A percentile compares a stretch with the other conserved stretches of the same genome.
These are phyloP conservation scores for Lucifuga dentata DNA, from an alignment of 2,113 vertebrate species.

Conservation along the genomic window DNA sequence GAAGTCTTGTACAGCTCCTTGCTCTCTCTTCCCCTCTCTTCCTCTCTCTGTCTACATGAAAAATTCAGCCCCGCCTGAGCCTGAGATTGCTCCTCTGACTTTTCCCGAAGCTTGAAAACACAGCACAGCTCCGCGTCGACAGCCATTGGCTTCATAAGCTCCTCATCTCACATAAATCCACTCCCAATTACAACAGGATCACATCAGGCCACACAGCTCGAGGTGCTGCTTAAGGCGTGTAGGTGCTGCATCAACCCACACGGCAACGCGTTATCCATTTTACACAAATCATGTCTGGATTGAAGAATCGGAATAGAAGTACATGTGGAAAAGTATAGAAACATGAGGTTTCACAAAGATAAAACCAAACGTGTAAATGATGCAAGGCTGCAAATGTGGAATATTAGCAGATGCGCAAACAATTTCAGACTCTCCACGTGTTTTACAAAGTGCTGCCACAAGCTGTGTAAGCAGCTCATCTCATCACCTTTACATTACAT, in stretches of 20 bases:
- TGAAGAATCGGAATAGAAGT: background rate
- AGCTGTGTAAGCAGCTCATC: too few relatives aligned
- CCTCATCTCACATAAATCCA: conserved; percentile 56
- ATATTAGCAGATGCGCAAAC: too few relatives aligned
- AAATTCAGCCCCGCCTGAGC: conserved; percentile 64
- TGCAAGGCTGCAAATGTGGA: background rate
- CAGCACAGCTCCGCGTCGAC: conserved; percentile 29
- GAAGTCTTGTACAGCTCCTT: conserved; percentile 62
- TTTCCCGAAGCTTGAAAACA: conserved; percentile 64
- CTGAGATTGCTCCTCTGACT: conserved; percentile 51
- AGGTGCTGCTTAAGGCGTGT: conserved; percentile 31
- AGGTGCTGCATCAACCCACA: conserved; percentile 25
- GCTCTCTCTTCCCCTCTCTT: background rate
- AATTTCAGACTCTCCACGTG: too few relatives aligned
- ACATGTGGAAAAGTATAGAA: background rate
- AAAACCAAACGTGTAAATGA: background rate
- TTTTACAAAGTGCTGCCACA: too few relatives aligned
- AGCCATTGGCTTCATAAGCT: conserved; percentile 53
- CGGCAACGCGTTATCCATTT: background rate
- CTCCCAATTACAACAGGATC: conserved; percentile 53
- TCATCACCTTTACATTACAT: too few relatives aligned
- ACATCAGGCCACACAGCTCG: conserved; percentile 51
- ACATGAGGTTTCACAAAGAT: background rate
- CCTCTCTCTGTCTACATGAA: conserved; percentile 60
- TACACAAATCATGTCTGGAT: background rate